These are phyloP conservation scores for Eospalax fontanierii DNA, from an alignment of 2,797 vertebrate species.

Conservation along the genomic window DNA sequence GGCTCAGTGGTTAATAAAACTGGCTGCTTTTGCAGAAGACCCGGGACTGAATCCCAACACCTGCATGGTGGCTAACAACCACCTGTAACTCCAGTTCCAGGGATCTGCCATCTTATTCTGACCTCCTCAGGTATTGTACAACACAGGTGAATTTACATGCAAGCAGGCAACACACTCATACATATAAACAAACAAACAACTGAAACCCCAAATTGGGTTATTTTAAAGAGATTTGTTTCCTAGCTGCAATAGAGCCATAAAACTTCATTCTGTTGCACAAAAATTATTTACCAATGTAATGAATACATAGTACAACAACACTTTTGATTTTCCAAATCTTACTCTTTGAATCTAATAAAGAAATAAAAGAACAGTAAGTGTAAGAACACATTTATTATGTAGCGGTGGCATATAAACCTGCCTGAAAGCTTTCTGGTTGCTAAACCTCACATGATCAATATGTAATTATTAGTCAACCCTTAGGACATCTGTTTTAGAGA, in stretches of 20 bases:
- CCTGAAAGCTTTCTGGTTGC: no score
- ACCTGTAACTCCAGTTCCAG: no score
- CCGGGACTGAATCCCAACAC: no score
- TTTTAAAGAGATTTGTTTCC: constrained; percentile 44
- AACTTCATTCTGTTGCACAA: not conserved
- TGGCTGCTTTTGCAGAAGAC: no score
- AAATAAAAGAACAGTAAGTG: constrained; percentile 44
- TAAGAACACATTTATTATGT: constrained; percentile 13
- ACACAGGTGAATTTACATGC: no score
- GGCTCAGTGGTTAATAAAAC: no score
- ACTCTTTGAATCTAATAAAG: constrained; percentile 54
- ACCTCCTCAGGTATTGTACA: no score
- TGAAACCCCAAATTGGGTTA: not conserved
- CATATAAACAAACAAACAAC: no score
- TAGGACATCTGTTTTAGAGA: constrained; percentile 42
- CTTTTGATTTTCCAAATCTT: constrained; percentile 35
- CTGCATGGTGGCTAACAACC: no score
- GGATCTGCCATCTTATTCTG: no score
- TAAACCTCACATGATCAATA: not conserved
- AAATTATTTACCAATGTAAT: not conserved
- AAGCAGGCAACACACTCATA: no score
- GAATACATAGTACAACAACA: not conserved
- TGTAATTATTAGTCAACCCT: constrained; percentile 17
- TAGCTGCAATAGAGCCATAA: constrained; percentile 45
- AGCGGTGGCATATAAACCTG: not conserved